Base-by-base conservation (phyloP, 2,888 invertebrate species). In the Onchidella celtica region DNA sequence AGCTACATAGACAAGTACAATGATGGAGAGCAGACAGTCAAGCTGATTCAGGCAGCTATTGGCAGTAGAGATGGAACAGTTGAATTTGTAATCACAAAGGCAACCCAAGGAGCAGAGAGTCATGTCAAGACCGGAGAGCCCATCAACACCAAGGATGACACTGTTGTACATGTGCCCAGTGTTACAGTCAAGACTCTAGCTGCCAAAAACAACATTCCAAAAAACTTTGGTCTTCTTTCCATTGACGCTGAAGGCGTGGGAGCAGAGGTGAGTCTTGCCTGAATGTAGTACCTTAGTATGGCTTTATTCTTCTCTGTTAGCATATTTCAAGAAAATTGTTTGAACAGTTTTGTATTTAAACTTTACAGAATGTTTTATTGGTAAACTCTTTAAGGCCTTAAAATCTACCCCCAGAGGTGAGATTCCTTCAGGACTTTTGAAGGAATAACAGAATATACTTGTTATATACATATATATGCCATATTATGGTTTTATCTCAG, bases 181-280 rank as follows among this genome's bases (percentile, higher is more conserved):
- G 80, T 86, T 38, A 87, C 89, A 34, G 90, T 91, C 4, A 70
- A 75, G n/a, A 86, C 86, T 11, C 87, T 91, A 59, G 85, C 85
- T 11, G 36, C 66, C 14, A 85, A 86, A 38, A 87, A 86, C 69
- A 29, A 86, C 0, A 79, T 91, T 21, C 91, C 91, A 1, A 85
- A 83, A 66, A 68, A 84, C 27, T 89, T 91, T 86, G 90, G 88
- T 2, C 82, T 91, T 73, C 80, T 91, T 32, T 91, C 91, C 17
- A 87, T 91, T 32, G 91, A 91, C 87, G 89, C 89, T 6, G 90
- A 91, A 82, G 90, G 90, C 4, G 47, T 83, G n/a, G 88, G 89
- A 29, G 88, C 86, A 66, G 83, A 84, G 86, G 90, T 90, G 81
- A 81, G 85, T 72, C 0, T 32, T 6, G 47, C n/a, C n/a, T n/a